Evolutionary conservation across 2,113 vertebrate species (phyloP).

Genomic region (Uria lomvia): DNA sequence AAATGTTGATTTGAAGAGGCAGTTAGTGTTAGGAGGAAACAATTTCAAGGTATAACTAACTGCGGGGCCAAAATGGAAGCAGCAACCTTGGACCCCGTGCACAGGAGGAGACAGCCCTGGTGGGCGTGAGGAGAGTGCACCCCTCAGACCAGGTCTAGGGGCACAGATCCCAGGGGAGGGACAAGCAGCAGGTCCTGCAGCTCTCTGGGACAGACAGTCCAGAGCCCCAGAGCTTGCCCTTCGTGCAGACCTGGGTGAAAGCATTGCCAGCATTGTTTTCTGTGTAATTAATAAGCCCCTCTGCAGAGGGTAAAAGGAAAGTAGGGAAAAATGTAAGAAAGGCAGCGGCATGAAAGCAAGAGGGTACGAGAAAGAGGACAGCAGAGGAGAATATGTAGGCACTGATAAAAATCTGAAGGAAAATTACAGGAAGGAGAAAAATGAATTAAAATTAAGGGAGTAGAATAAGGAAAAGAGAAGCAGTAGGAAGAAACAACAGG

Average conservation of each 20-base stretch:
- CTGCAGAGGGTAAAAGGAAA: neutral
- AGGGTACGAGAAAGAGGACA: neutral
- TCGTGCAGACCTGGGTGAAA: neutral
- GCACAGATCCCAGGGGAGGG: neutral
- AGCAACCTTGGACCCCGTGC: neutral
- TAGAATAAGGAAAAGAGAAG: neutral
- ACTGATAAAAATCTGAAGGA: neutral
- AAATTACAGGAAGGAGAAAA: neutral
- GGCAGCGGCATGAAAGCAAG: neutral
- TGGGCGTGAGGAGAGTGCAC: neutral
- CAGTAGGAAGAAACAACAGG: neutral
- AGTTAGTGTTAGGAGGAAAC: neutral
- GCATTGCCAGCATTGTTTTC: neutral
- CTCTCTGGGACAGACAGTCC: neutral
- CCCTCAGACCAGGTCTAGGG: neutral
- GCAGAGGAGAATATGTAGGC: neutral
- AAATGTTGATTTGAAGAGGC: neutral
- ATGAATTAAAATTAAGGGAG: neutral
- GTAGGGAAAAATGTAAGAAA: neutral
- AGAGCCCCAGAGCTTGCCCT: neutral
- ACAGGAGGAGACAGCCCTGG: neutral
- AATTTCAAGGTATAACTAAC: neutral
- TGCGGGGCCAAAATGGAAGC: neutral
- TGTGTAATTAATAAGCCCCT: neutral
- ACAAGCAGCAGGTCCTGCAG: neutral